Evolutionary conservation across 2,113 vertebrate genomes (phyloP).

Genomic region (Leptodactylus fuscus): DNA sequence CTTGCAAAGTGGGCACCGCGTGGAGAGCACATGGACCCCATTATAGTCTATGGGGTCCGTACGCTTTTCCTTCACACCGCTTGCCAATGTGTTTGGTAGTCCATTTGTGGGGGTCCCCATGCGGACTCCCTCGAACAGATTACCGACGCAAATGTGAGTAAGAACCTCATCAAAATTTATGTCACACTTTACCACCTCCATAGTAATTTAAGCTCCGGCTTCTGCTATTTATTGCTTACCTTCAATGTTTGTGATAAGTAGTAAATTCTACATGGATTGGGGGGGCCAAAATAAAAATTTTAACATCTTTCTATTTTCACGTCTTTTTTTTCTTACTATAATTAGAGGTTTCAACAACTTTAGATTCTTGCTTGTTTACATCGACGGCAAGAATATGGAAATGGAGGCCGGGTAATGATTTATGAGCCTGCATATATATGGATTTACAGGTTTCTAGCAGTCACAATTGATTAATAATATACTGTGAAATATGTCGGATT

Average conservation of each 20-base stretch:
- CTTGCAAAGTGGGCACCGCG: too few species aligned
- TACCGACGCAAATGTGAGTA: too few species aligned
- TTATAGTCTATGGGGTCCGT: too few species aligned
- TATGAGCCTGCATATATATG: slow-evolving; percentile 16
- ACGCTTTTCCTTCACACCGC: too few species aligned
- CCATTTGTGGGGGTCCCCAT: too few species aligned
- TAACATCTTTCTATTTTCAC: background rate
- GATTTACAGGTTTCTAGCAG: slow-evolving; percentile 18
- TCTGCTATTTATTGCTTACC: background rate
- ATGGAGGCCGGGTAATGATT: background rate
- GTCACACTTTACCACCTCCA: background rate
- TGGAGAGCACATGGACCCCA: too few species aligned
- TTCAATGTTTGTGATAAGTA: background rate
- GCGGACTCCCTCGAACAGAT: too few species aligned
- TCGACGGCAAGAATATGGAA: background rate
- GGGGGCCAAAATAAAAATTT: background rate
- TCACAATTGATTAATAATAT: slow-evolving; percentile 37
- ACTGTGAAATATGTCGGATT: slow-evolving; percentile 28
- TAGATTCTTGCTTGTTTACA: background rate
- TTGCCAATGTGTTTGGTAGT: too few species aligned
- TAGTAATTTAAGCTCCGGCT: background rate
- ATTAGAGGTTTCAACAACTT: background rate
- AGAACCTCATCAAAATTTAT: background rate
- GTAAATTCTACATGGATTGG: background rate
- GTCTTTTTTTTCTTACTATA: background rate